Evolutionary conservation across 2,113 vertebrate species (phyloP).

Genomic region (Rhinolophus ferrumequinum): DNA sequence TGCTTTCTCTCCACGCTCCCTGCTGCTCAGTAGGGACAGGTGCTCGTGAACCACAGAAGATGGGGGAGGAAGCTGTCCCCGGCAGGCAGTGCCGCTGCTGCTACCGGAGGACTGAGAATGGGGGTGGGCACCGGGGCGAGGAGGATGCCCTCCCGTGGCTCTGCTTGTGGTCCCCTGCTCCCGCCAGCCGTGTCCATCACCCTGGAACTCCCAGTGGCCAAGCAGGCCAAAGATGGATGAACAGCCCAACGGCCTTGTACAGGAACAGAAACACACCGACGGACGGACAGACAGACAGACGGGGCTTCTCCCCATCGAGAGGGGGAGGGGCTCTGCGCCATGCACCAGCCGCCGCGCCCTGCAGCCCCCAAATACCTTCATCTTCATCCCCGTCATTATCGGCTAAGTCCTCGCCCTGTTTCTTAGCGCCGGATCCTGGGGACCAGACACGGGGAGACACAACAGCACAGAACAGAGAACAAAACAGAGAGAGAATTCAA

Average conservation of each 20-base stretch:
- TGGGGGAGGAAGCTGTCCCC: neutral
- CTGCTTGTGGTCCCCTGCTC: constrained; percentile 58
- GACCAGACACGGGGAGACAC: constrained; percentile 92
- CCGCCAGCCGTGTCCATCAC: constrained; percentile 58
- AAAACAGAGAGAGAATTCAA: constrained; percentile 96
- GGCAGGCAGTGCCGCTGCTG: neutral
- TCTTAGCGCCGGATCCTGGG: constrained; percentile 99
- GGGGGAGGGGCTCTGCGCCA: constrained; percentile 87
- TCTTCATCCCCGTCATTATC: constrained; percentile 99
- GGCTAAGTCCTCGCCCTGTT: constrained; percentile 99
- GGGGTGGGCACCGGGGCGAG: neutral
- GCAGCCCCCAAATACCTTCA: constrained; percentile 98
- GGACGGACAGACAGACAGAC: constrained; percentile 81
- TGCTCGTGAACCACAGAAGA: constrained; percentile 49
- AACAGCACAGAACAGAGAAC: constrained; percentile 86
- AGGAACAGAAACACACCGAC: constrained; percentile 81
- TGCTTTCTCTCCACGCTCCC: constrained; percentile 26
- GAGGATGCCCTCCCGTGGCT: constrained; percentile 29
- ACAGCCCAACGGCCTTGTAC: constrained; percentile 68
- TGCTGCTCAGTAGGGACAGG: constrained; percentile 17
- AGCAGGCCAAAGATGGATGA: constrained; percentile 72
- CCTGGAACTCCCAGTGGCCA: constrained; percentile 62
- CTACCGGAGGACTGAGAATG: neutral
- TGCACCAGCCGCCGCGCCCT: constrained; percentile 92
- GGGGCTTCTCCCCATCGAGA: constrained; percentile 79